Evolutionary conservation across 2,888 invertebrate genomes (phyloP).

Genomic region (Lithodes maja): DNA sequence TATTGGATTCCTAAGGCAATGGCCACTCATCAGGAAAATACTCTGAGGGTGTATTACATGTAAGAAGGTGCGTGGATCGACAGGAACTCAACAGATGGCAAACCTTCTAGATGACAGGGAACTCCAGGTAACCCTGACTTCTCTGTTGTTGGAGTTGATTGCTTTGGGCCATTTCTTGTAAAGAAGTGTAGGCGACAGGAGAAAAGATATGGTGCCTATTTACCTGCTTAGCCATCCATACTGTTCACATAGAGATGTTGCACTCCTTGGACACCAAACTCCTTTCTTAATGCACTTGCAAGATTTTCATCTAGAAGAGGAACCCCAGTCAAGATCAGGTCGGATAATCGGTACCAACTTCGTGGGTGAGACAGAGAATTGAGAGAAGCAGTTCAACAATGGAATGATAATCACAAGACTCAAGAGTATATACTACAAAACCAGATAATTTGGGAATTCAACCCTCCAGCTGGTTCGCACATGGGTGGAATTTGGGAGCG

Average conservation of each 20-base stretch:
- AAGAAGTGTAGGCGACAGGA: neutral
- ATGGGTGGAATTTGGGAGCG: constrained; percentile 44
- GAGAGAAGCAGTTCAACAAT: neutral
- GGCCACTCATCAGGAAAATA: neutral
- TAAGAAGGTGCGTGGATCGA: neutral
- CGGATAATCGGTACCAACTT: constrained; percentile 34
- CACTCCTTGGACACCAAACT: neutral
- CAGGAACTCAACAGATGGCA: neutral
- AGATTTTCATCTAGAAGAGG: constrained; percentile 32
- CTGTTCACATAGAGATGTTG: constrained; percentile 13
- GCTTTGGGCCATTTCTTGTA: constrained; percentile 37
- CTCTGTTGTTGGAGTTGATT: constrained; percentile 31
- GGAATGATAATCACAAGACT: neutral
- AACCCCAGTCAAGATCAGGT: neutral
- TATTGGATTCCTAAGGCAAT: neutral
- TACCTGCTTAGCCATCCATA: constrained; percentile 5
- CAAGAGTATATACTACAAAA: neutral
- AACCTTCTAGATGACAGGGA: constrained; percentile 20
- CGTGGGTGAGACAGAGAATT: constrained; percentile 20
- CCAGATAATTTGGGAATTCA: constrained; percentile 33
- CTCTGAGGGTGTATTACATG: neutral
- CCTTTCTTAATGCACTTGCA: constrained; percentile 28
- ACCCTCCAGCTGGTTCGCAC: constrained; percentile 36
- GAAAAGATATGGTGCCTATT: constrained; percentile 11
- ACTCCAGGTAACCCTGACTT: constrained; percentile 10